Evolutionary conservation across 2,797 vertebrate genomes (phyloP).

Genomic region (Sebastolobus altivelis): DNA sequence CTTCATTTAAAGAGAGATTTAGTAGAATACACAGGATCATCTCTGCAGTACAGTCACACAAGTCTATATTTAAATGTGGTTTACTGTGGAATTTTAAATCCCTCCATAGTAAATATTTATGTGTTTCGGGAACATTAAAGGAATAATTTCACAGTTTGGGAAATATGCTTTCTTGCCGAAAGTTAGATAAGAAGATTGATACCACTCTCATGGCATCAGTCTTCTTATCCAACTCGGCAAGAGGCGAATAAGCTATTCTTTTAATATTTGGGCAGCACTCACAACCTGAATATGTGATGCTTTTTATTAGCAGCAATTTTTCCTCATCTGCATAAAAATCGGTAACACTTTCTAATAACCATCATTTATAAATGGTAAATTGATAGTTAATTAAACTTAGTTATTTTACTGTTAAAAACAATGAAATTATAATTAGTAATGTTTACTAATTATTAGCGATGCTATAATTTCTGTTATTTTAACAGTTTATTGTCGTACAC

Average conservation of each 20-base stretch:
- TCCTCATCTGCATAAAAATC: neutral
- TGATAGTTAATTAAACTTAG: too few species aligned
- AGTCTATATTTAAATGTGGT: neutral
- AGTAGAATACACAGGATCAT: neutral
- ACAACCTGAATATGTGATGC: neutral
- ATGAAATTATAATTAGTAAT: too few species aligned
- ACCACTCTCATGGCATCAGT: neutral
- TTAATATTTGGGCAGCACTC: neutral
- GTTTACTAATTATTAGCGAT: too few species aligned
- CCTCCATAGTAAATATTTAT: neutral
- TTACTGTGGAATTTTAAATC: neutral
- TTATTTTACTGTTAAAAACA: too few species aligned
- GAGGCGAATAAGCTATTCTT: neutral
- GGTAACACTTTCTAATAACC: too few species aligned
- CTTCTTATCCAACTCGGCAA: neutral
- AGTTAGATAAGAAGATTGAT: neutral
- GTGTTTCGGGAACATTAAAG: neutral
- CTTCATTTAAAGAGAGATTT: neutral
- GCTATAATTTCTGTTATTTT: too few species aligned
- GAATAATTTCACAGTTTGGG: neutral
- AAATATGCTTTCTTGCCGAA: neutral
- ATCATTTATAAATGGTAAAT: too few species aligned
- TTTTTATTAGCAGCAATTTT: constrained; percentile 1
- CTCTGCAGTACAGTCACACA: neutral
- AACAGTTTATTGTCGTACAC: too few species aligned